These are phyloP conservation scores for Axis porcinus DNA, from an alignment of 2,113 vertebrate genomes.

Conservation along the genomic window DNA sequence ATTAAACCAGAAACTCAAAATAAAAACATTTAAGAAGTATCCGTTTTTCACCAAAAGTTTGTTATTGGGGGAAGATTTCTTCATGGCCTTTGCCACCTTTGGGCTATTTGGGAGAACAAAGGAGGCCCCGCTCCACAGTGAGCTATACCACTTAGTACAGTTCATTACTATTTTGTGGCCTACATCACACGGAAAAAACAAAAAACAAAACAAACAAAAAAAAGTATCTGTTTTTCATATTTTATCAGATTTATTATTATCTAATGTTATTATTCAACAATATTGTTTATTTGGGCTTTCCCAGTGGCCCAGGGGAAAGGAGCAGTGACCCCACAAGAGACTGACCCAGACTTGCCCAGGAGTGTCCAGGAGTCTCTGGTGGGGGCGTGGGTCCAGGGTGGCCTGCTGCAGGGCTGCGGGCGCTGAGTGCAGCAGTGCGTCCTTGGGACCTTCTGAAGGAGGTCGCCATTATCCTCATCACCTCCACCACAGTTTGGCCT, in stretches of 20 bases:
- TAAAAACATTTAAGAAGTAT: not conserved
- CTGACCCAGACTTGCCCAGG: not conserved
- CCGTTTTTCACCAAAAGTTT: not conserved
- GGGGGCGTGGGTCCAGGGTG: fast-evolving
- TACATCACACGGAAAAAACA: no score
- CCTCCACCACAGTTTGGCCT: not conserved
- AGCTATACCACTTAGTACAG: no score
- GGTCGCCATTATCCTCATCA: not conserved
- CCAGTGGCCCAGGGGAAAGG: not conserved
- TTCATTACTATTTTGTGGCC: no score
- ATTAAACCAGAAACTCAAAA: not conserved
- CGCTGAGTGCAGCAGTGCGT: not conserved
- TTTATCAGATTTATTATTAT: not conserved
- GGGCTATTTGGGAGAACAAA: no score
- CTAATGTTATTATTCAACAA: not conserved
- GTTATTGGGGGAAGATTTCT: no score
- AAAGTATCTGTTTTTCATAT: not conserved
- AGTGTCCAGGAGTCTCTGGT: not conserved
- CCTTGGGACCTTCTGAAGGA: not conserved
- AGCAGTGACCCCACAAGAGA: not conserved
- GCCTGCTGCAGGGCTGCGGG: not conserved
- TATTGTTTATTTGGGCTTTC: not conserved
- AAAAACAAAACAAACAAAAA: no score
- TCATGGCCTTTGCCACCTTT: no score
- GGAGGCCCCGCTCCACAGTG: no score